These are phyloP conservation scores for Rhaphigaster nebulosa DNA, from an alignment of 2,888 invertebrate species.

Conservation along the genomic window DNA sequence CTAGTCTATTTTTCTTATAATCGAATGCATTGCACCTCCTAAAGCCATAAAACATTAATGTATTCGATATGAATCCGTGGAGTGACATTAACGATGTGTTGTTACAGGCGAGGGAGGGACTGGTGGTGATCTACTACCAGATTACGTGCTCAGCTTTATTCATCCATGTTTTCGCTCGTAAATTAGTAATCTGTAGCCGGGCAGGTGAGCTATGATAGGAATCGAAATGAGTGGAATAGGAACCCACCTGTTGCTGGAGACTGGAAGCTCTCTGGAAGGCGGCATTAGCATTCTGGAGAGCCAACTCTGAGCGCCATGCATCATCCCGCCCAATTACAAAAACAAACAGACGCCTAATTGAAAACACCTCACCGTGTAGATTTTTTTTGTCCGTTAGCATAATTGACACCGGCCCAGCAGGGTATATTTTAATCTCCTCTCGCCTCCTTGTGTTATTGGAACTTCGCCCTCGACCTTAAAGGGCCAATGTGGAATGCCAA, in stretches of 20 bases:
- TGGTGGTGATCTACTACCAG: not conserved
- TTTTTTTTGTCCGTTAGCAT: conserved; percentile 21
- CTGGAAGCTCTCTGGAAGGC: not conserved
- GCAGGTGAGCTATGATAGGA: conserved; percentile 11
- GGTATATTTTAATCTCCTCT: conserved; percentile 17
- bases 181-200: not conserved
- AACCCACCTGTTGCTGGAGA: conserved; percentile 22
- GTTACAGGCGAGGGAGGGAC: not conserved
- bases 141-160: conserved; percentile 24
- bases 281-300: conserved; percentile 26
- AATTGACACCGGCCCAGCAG: conserved; percentile 39
- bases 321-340: conserved; percentile 45
- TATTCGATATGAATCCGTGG: not conserved
- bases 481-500: not conserved
- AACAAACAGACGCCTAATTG: conserved; percentile 44
- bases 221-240: not conserved
- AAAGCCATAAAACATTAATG: not conserved
- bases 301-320: not conserved
- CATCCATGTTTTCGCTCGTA: conserved; percentile 8
- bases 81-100: conserved; percentile 13
- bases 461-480: not conserved
- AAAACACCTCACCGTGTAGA: conserved; percentile 36
- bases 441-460: not conserved
- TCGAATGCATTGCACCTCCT: not conserved
- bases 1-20: not conserved